Percentiles rank a stretch among this genome's conserved stretches.
Conservation (phyloP, 53 echinoderm and acorn worm genomes). For the Glandiceps talaboti region DNA sequence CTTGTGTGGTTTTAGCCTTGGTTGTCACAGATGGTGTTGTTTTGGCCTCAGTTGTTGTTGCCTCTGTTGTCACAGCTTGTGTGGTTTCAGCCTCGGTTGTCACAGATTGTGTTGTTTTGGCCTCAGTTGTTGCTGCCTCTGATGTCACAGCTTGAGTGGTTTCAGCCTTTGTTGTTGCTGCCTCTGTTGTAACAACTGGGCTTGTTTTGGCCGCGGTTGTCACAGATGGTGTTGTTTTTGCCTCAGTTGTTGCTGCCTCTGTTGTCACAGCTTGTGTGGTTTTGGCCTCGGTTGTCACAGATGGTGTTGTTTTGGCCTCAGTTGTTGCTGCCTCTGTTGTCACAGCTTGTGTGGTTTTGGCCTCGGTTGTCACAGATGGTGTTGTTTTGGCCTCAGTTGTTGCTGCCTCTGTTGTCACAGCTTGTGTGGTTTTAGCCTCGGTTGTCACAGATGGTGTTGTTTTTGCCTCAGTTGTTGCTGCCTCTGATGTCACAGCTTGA, state of each 20-base stretch:
- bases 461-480: background rate
- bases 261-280: background rate
- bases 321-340: background rate
- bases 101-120: background rate
- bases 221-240: background rate
- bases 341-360: background rate
- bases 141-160: background rate
- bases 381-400: background rate
- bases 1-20: background rate
- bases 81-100: background rate
- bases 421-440: background rate
- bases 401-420: background rate
- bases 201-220: background rate
- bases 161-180: background rate
- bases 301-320: background rate
- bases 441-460: background rate
- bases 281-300: background rate
- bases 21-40: background rate
- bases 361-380: background rate
- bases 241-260: background rate
- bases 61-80: background rate
- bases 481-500: background rate
- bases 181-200: background rate
- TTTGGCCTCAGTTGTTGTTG: background rate
- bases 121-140: background rate